phyloP scores from a whole-genome alignment of 2,113 vertebrate genomes.

The Corvus cornix region DNA sequence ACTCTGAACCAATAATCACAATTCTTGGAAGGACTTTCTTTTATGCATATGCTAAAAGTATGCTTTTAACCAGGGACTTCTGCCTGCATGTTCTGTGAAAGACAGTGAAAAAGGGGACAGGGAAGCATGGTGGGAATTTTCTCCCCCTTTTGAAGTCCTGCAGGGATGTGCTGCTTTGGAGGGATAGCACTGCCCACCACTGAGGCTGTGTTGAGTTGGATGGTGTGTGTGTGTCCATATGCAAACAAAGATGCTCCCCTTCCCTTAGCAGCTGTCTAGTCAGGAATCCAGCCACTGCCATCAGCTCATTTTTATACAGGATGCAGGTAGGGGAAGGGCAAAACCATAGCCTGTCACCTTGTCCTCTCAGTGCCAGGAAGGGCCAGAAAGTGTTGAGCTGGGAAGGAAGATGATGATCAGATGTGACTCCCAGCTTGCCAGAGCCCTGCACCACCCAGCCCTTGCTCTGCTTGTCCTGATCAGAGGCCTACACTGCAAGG shows the following conservation, averaged over 20 bases:
- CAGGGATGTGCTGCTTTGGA: not conserved
- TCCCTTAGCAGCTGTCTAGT: not conserved
- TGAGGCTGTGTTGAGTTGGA: not conserved
- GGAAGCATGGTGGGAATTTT: not conserved
- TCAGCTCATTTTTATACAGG: not conserved
- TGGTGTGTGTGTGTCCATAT: accelerated
- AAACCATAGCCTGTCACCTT: not conserved
- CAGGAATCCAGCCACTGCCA: not conserved
- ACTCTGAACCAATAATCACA: not conserved
- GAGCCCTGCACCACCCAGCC: not conserved
- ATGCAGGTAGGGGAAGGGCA: not conserved
- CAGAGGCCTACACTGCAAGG: not conserved
- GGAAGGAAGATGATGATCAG: not conserved
- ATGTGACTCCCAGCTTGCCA: not conserved
- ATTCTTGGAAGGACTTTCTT: not conserved
- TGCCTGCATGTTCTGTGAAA: not conserved
- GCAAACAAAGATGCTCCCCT: not conserved
- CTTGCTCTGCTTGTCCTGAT: not conserved
- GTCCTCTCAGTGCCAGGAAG: not conserved
- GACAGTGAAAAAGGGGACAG: not conserved
- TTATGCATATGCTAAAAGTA: not conserved
- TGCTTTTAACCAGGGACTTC: not conserved
- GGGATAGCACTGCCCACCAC: not conserved
- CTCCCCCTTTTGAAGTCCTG: not conserved
- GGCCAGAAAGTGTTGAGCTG: not conserved